These are phyloP conservation scores for Hirtodrosophila trivittata DNA, from an alignment of 2,888 invertebrate genomes.

Conservation along the genomic window DNA sequence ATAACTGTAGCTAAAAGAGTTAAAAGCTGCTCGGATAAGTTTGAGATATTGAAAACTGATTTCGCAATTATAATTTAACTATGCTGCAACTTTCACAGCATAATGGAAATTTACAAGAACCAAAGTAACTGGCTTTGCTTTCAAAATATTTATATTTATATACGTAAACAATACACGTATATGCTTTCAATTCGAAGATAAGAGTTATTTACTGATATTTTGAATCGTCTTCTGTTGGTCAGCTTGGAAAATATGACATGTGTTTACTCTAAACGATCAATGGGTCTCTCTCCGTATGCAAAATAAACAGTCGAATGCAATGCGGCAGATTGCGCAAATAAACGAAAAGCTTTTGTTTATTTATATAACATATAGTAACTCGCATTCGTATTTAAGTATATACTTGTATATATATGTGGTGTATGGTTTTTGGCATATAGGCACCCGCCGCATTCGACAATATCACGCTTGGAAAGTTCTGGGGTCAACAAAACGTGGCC, in stretches of 20 bases:
- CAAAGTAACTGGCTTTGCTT: too few relatives aligned
- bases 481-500: constrained; percentile 63
- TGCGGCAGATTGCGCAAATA: constrained; percentile 43
- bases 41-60: too few relatives aligned
- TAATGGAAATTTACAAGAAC: too few relatives aligned
- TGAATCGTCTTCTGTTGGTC: background rate
- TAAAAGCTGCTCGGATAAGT: too few relatives aligned
- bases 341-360: constrained; percentile 40
- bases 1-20: too few relatives aligned
- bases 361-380: constrained; percentile 21
- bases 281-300: constrained; percentile 25
- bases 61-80: too few relatives aligned
- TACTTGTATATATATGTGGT: background rate
- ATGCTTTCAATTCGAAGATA: background rate
- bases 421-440: background rate
- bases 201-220: background rate
- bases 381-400: background rate
- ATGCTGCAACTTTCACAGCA: too few relatives aligned
- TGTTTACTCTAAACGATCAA: constrained; percentile 27
- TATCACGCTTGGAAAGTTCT: constrained; percentile 62
- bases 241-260: constrained; percentile 17
- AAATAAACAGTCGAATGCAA: constrained; percentile 36
- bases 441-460: constrained; percentile 27
- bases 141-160: too few relatives aligned
- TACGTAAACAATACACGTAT: too few relatives aligned